Evolutionary conservation across 2,113 vertebrate genomes (phyloP).

Genomic region (Cervus canadensis): DNA sequence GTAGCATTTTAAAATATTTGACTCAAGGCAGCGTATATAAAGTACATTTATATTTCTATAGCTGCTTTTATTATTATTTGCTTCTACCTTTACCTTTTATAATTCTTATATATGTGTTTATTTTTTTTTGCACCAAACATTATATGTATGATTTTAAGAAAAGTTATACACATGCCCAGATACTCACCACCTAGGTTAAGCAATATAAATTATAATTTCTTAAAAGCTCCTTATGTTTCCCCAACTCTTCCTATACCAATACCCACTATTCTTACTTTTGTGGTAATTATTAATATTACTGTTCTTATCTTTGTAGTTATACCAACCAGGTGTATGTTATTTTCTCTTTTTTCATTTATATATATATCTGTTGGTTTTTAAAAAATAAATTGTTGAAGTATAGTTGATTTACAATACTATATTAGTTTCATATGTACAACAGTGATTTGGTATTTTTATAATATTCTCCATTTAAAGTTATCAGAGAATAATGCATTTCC

Average conservation of each 20-base stretch:
- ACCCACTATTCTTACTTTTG: not conserved
- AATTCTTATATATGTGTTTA: not conserved
- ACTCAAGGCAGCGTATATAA: not conserved
- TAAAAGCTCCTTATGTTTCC: not conserved
- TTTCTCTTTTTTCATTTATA: not conserved
- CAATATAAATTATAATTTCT: not conserved
- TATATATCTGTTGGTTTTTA: not conserved
- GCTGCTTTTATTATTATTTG: not conserved
- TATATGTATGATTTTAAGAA: not conserved
- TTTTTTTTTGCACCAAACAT: not conserved
- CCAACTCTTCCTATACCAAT: not conserved
- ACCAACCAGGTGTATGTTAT: not conserved
- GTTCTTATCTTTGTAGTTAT: not conserved
- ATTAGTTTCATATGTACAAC: not conserved
- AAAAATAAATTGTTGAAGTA: not conserved
- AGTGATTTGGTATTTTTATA: not conserved
- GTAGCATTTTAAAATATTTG: conserved; percentile 1
- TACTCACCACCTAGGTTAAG: not conserved
- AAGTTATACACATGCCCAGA: not conserved
- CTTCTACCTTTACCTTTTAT: not conserved
- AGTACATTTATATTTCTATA: not conserved
- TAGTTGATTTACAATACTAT: not conserved
- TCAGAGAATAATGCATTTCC: not conserved
- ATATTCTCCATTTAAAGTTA: not conserved
- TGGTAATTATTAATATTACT: not conserved